Base-by-base conservation (phyloP, 2,113 vertebrate genomes). In the Pycnonotus jocosus region DNA sequence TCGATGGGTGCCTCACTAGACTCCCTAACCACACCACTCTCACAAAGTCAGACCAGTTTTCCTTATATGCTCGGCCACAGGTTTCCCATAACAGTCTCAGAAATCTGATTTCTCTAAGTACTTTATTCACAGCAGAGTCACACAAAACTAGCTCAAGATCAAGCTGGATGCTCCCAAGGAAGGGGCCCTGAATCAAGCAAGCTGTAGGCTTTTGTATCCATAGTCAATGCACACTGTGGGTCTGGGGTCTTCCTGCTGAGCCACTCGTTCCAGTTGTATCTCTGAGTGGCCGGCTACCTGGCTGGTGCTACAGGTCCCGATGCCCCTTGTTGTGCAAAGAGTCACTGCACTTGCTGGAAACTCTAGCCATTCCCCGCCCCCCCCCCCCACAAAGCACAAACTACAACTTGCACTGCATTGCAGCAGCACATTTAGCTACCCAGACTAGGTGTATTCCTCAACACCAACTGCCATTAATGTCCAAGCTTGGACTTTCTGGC, bases 151-250 rank as follows among this genome's bases (percentile, higher is more conserved):
- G 11, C 7, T 38, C 0, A 1, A 62, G 33, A 45, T 62, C 40
- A n/a, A 30, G 13, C 20, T 38, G n/a, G 15, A 7, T 47, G 40
- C 30, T 7, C 7, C 23, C 6, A 6, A 17, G 1, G 7, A 61
- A 61, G 28, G 19, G n/a, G 15, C 16, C 16, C 24, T 22, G n/a
- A 70, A 40, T 21, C 40, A 62, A 71, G 21, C 6, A 64, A 8
- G 48, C 30, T 0, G 0, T 24, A 54, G 54, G 13, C 6, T 56
- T 64, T 71, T 15, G 18, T 27, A 42, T 25, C 30, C 1, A 0
- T 16, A 48, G 57, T 18, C 25, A 14, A 15, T 31, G 30, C 30
- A 42, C 15, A 2, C 7, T 7, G 1, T 28, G 22, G 16, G 2
- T 35, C 9, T 35, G 57, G 20, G 9, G 14, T 19, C 17, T 35